Evolutionary conservation across 2,888 invertebrate species (phyloP), one percentile per base, ranked within the genome.

Genomic region (Pandemis heparana): DNA sequence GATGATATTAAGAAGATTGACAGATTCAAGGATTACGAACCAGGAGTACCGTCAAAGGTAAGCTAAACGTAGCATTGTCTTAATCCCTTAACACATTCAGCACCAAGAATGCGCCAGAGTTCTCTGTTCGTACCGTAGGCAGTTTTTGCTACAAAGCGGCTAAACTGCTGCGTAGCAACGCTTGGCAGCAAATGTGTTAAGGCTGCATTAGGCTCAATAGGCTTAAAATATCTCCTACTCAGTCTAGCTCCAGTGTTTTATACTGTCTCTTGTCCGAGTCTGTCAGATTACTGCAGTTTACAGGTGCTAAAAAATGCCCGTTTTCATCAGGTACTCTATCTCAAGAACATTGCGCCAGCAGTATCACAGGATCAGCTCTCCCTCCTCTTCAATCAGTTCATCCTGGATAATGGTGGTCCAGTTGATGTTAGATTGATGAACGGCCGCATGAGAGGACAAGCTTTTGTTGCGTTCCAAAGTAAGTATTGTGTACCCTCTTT

Each of bases 401-500:
- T 89, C n/a, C 76, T 89, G 48, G 91, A 90, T 43, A 94, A 94
- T 62, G 89, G 90, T 0, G 91, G 92, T 0, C 92, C 92, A 0
- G 84, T 93, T 0, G 87, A 91, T 23, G 82, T 95, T 4, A 85
- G 90, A 69, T 78, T 95, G 51, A 90, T 95, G 92, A 87, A 88
- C 0, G 96, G 95, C 0, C 90, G 92, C 73, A 95, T 95, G 95
- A 89, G 91, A 75, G 96, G 96, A 8, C 95, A 96, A 80, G 96
- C 95, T 0, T 96, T 96, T 86, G 90, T 95, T 2, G 87, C 91
- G 48, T 95, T 96, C 79, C 85, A 87, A 82, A 86, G 96, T 96
- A 86, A 87, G 86, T 84, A 41, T 9, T 41, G 41, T 12, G 12
- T 14, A 43, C 43, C 12, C 12, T 43, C 12, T 12, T 43, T 41